These are phyloP conservation scores for Cossypha dichroa DNA, from an alignment of 2,797 vertebrate species.

Conservation along the genomic window DNA sequence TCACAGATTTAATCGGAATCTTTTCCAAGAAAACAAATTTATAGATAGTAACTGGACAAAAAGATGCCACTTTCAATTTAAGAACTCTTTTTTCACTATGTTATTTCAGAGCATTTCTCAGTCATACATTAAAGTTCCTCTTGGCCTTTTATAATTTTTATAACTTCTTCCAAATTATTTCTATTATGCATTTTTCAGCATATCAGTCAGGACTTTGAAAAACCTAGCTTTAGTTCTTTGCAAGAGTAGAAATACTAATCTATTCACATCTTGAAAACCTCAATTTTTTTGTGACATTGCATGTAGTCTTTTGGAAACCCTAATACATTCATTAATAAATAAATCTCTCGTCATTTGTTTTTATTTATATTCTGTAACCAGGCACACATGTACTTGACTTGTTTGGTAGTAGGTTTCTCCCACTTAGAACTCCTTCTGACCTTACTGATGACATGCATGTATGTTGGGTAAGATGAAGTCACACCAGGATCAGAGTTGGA, in stretches of 20 bases:
- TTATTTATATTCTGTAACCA: neutral
- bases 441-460: neutral
- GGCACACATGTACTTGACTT: neutral
- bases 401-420: neutral
- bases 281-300: neutral
- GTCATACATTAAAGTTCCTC: neutral
- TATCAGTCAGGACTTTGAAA: neutral
- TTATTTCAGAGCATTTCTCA: neutral
- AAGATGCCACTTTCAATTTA: neutral
- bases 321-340: neutral
- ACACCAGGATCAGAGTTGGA: neutral
- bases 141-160: neutral
- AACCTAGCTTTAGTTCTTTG: neutral
- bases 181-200: neutral
- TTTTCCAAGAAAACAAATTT: neutral
- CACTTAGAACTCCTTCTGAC: neutral
- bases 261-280: neutral
- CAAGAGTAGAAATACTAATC: neutral
- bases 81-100: neutral
- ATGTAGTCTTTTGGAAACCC: neutral
- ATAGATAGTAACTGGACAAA: neutral
- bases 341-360: neutral
- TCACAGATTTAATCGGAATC: neutral
- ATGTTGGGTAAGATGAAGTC: neutral
- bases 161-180: neutral